Conservation (phyloP, 2,888 invertebrate species). For the Hypomecis atomaria region DNA sequence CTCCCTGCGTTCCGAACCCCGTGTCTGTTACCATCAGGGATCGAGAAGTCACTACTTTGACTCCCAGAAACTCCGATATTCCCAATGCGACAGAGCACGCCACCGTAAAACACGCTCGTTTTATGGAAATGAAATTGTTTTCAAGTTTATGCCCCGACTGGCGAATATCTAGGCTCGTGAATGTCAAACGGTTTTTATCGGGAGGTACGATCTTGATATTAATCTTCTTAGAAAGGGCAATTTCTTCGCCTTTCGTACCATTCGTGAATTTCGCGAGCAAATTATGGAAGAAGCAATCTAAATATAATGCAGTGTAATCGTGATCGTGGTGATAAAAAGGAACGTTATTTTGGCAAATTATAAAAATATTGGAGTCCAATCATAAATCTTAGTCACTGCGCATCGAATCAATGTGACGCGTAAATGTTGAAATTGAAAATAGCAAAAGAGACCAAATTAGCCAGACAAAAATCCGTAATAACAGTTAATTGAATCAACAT, state of each 20-base stretch:
- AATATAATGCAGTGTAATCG: background rate
- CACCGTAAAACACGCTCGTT: slow-evolving; percentile 30
- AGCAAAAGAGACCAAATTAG: too few relatives aligned
- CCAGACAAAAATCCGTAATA: background rate
- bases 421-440: background rate
- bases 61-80: background rate
- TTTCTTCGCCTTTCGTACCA: slow-evolving; percentile 14
- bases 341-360: background rate
- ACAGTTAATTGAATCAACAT: background rate
- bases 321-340: background rate
- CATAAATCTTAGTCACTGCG: slow-evolving; percentile 10
- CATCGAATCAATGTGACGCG: background rate
- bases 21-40: slow-evolving; percentile 49
- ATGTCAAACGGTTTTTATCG: slow-evolving; percentile 33
- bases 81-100: slow-evolving; percentile 31
- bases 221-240: slow-evolving; percentile 8
- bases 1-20: slow-evolving; percentile 67
- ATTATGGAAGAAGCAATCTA: background rate
- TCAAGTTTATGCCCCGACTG: slow-evolving; percentile 39
- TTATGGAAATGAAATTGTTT: slow-evolving; percentile 44
- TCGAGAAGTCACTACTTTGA: slow-evolving; percentile 21
- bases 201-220: slow-evolving; percentile 14
- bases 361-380: background rate
- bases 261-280: slow-evolving; percentile 9
- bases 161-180: slow-evolving; percentile 36